Conservation (phyloP, 2,888 invertebrate genomes). For the Zelleria hepariella region DNA sequence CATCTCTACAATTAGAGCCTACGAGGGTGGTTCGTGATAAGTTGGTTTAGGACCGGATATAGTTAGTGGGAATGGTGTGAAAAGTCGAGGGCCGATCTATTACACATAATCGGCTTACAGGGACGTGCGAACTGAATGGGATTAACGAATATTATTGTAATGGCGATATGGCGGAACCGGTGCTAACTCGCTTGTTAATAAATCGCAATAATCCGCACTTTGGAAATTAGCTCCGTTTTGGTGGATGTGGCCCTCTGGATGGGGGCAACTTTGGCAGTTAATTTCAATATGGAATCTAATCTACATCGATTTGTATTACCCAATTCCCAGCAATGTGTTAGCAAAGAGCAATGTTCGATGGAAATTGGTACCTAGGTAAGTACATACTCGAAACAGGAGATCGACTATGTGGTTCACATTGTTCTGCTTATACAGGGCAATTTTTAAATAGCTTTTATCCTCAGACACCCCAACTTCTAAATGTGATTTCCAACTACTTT, state of each 20-base stretch:
- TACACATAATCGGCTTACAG: constrained; percentile 58
- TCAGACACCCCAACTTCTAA: too few species aligned
- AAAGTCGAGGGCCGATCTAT: constrained; percentile 52
- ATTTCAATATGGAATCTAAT: not conserved
- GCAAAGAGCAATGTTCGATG: too few species aligned
- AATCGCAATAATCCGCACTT: not conserved
- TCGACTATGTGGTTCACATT: too few species aligned
- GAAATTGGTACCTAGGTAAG: too few species aligned
- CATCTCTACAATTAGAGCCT: not conserved
- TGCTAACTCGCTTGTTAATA: not conserved
- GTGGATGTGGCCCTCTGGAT: not conserved
- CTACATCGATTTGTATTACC: not conserved
- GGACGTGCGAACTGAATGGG: constrained; percentile 48
- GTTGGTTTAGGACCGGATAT: constrained; percentile 1
- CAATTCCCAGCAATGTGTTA: too few species aligned
- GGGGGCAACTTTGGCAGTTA: not conserved
- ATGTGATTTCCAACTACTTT: too few species aligned
- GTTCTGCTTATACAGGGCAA: too few species aligned
- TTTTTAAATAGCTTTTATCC: too few species aligned
- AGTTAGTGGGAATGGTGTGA: constrained; percentile 23
- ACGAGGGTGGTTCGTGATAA: not conserved
- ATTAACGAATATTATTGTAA: constrained; percentile 19
- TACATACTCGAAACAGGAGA: too few species aligned
- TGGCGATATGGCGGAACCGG: not conserved
- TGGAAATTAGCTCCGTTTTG: not conserved